Evolutionary conservation across 2,797 vertebrate species (phyloP), one percentile per base, ranked within the genome.

Genomic region (Lophotriccus pileatus): DNA sequence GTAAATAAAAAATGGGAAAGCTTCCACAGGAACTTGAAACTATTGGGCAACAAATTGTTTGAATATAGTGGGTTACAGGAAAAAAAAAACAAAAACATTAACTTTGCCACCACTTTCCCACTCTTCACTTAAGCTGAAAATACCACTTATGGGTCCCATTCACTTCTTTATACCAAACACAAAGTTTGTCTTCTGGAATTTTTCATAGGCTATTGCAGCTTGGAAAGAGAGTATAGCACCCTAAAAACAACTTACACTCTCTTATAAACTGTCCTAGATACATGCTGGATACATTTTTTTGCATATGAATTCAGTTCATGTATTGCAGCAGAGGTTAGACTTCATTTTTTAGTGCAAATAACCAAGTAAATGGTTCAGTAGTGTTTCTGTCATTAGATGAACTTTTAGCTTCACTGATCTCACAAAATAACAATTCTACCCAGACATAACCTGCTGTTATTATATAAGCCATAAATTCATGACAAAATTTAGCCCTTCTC

Each of bases 191-290:
- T 74, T 63, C 30, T 30, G 50, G 7, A 5, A 32, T 47, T 77
- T 85, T 85, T 80, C 14, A 43, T 24, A 41, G 24, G 9, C 14
- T 78, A 36, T 25, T 90, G 22, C 23, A 91, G 4, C 30, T 21
- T 78, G 30, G 39, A 58, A 86, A 81, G 8, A n/a, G 25, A 76
- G 9, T 8, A 44, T 28, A 43, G 7, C 25, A 69, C 44, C 17
- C 28, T 50, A 47, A 68, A 85, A 81, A 10, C 0, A 2, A 53
- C n/a, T 53, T 62, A 25, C 0, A 0, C 8, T 9, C 3, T 53
- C 49, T 47, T 67, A 44, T 27, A 23, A 44, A 47, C 5, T 0
- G 0, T 55, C 27, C 10, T 63, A 91, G 14, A 64, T 12, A 53
- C 1, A 49, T 6, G 27, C 3, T 63, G 49, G 32, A 49, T 70